A percentile compares a stretch with the other conserved stretches of the same genome.
These are phyloP conservation scores for Drosophila acutilabella DNA, from an alignment of 2,888 invertebrate species.

Conservation along the genomic window DNA sequence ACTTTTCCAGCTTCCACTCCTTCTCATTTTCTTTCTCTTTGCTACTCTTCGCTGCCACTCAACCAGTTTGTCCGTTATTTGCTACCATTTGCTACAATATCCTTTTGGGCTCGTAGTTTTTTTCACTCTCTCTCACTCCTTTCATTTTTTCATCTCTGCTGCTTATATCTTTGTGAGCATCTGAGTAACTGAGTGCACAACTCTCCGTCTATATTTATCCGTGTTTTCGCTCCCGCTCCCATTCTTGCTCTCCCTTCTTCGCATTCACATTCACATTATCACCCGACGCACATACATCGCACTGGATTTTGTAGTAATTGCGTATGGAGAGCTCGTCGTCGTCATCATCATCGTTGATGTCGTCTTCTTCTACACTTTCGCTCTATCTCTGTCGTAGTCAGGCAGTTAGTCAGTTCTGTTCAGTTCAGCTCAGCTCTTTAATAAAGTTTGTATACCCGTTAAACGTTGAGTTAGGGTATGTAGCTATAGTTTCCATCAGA, in stretches of 20 bases:
- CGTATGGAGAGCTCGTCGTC: slow-evolving; percentile 72
- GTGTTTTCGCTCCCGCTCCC: slow-evolving; percentile 27
- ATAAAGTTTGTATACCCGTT: slow-evolving; percentile 60
- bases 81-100: slow-evolving; percentile 71
- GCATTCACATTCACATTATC: slow-evolving; percentile 61
- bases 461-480: neutral
- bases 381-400: slow-evolving; percentile 14
- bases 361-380: neutral
- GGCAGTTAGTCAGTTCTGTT: slow-evolving; percentile 12
- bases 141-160: slow-evolving; percentile 5
- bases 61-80: slow-evolving; percentile 35
- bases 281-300: slow-evolving; percentile 53
- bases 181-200: slow-evolving; percentile 9
- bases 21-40: slow-evolving; percentile 13
- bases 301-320: slow-evolving; percentile 75
- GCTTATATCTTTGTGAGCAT: slow-evolving; percentile 30
- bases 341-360: slow-evolving; percentile 43
- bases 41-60: slow-evolving; percentile 3
- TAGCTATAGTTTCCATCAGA: neutral
- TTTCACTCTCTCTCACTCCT: neutral
- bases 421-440: slow-evolving; percentile 61
- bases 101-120: slow-evolving; percentile 47
- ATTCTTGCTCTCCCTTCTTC: neutral
- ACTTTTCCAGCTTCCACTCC: neutral
- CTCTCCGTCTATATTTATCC: slow-evolving; percentile 65